Base-by-base conservation (phyloP, 2,113 vertebrate genomes). In the Ptyas mucosa region DNA sequence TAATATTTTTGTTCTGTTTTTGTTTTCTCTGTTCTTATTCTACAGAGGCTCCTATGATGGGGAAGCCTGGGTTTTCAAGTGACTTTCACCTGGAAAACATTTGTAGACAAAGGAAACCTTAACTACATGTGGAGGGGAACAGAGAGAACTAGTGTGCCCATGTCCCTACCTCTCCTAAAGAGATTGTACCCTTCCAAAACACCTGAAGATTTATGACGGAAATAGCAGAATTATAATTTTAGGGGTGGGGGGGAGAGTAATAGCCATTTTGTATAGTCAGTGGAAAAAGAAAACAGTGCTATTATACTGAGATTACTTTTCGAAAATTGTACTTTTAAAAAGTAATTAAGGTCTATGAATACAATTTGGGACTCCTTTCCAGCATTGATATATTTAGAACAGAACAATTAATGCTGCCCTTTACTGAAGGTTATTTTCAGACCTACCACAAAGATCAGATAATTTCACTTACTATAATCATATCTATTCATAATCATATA, bases 381-480 rank as follows among this genome's bases (percentile, higher is more conserved):
- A 23, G 18, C 43, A 64, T 26, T 46, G 9, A n/a, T 64, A 52
- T 49, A n/a, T 64, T 75, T 53, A 39, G 49, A 75, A 81, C 14
- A 52, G 89, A 90, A 75, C n/a, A 81, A 52, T 90, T 26, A 81
- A 52, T 34, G 58, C 52, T 75, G 18, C 46, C 7, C 55, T 90
- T 21, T 52, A 24, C 26, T 75, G 46, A 90, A 75, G 10, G 43
- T 90, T 53, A 75, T 90, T 89, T 64, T 43, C 39, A 49, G 26
- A 10, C 26, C 55, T 64, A 51, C 89, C 58, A 49, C 29, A 94
- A 39, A 81, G 81, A 87, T 14, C 75, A 81, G 91, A 75, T 93
- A 75, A 89, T 91, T 95, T 81, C 75, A 81, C 61, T 90, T 64
- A 94, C 51, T 23, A 55, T 89, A 85, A 57, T 89, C 55, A 46